Conservation (phyloP, 2,888 invertebrate genomes). For the Brachynemurus nebulosus region DNA sequence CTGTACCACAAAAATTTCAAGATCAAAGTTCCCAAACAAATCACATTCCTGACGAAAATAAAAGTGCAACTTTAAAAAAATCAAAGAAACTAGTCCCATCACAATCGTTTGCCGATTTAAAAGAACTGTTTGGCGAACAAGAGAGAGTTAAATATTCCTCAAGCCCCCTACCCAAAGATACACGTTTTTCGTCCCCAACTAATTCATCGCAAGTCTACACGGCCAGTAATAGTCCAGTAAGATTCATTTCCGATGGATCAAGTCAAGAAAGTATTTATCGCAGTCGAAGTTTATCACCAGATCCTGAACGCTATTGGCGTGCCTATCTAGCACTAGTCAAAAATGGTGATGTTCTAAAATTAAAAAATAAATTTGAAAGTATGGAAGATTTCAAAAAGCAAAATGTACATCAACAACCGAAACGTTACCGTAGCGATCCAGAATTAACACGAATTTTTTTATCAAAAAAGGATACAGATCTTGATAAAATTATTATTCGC, state of each 20-base stretch:
- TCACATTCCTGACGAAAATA: conserved; percentile 22
- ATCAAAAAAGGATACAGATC: conserved; percentile 32
- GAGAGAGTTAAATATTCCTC: conserved; percentile 44
- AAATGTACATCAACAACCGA: conserved; percentile 25
- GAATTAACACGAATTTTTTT: conserved; percentile 49
- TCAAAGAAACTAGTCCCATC: conserved; percentile 36
- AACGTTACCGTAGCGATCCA: conserved; percentile 65
- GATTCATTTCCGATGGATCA: conserved; percentile 33
- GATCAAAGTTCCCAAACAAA: too few species aligned
- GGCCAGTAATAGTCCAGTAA: conserved; percentile 28
- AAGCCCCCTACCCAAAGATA: conserved; percentile 28
- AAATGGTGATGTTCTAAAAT: conserved; percentile 61
- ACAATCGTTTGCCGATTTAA: conserved; percentile 59
- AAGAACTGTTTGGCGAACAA: conserved; percentile 69
- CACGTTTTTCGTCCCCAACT: conserved; percentile 37
- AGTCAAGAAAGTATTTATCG: conserved; percentile 53
- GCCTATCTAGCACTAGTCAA: conserved; percentile 56
- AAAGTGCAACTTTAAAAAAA: conserved; percentile 19
- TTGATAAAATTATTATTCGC: conserved; percentile 33
- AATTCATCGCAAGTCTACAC: conserved; percentile 23
- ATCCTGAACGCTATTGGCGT: conserved; percentile 53
- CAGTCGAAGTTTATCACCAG: conserved; percentile 60
- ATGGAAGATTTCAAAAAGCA: conserved; percentile 32
- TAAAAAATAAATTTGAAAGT: conserved; percentile 67
- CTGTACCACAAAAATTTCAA: conserved; percentile 20